phyloP scores from a whole-genome alignment of 2,113 vertebrate genomes.

The Emydocephalus ijimae region DNA sequence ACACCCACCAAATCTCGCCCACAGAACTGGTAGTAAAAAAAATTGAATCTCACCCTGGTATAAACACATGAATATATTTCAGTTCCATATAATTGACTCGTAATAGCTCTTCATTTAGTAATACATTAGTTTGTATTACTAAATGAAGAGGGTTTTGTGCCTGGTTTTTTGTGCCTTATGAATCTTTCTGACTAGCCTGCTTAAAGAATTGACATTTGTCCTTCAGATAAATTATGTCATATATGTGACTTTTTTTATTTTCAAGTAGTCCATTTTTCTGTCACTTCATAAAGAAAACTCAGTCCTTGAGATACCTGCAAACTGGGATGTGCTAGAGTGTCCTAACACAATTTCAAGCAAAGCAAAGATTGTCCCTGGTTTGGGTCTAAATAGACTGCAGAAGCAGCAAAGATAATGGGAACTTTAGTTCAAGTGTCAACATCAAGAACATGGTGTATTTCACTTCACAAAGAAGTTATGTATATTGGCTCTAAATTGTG shows the following conservation, averaged over 20 bases:
- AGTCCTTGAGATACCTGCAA: constrained; percentile 44
- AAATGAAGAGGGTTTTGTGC: neutral
- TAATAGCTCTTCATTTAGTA: neutral
- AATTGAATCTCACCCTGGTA: too few relatives aligned
- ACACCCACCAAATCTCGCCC: too few relatives aligned
- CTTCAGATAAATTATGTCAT: constrained; percentile 38
- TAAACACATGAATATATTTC: neutral
- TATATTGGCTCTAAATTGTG: constrained; percentile 7
- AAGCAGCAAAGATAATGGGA: constrained; percentile 56
- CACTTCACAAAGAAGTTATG: constrained; percentile 25
- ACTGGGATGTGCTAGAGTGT: constrained; percentile 44
- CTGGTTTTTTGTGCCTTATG: constrained; percentile 6
- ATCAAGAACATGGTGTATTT: constrained; percentile 18
- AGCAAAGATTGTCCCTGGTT: constrained; percentile 61
- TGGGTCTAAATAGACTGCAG: constrained; percentile 42
- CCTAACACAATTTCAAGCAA: constrained; percentile 55
- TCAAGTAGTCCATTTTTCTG: constrained; percentile 60
- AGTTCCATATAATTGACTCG: neutral
- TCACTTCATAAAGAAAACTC: constrained; percentile 60
- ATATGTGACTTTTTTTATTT: constrained; percentile 40
- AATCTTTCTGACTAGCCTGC: neutral
- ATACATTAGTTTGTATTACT: neutral
- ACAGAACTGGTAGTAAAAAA: too few relatives aligned
- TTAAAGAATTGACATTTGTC: constrained; percentile 39
- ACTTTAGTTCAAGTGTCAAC: constrained; percentile 46